phyloP scores from a whole-genome alignment of 2,113 vertebrate species.

The Oreochromis tanganicae region DNA sequence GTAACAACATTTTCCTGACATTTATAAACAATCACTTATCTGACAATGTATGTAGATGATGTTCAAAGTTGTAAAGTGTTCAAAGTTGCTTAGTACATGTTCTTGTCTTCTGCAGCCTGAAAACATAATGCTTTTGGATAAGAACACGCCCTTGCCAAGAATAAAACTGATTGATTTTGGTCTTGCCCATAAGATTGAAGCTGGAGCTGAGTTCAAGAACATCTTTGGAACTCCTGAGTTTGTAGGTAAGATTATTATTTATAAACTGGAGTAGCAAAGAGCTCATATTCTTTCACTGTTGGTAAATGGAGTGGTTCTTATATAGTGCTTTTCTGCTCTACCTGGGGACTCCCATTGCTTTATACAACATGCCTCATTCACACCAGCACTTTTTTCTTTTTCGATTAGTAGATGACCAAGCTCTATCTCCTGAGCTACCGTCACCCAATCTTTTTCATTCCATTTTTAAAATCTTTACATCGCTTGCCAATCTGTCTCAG shows the following conservation, averaged over 20 bases:
- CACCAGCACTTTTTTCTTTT: neutral
- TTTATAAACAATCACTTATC: neutral
- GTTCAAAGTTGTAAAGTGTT: neutral
- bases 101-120: conserved; percentile 80
- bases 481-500: neutral
- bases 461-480: neutral
- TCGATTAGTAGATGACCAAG: neutral
- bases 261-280: rapidly evolving
- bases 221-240: conserved; percentile 98
- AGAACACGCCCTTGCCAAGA: conserved; percentile 82
- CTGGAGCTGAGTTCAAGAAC: conserved; percentile 94
- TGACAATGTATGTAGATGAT: neutral
- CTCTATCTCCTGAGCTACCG: neutral
- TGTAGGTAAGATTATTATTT: conserved; percentile 78
- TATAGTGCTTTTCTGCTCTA: neutral
- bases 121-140: conserved; percentile 97
- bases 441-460: neutral
- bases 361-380: neutral
- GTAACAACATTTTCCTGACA: neutral
- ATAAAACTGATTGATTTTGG: conserved; percentile 98
- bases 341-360: neutral
- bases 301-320: neutral
- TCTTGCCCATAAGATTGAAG: conserved; percentile 92
- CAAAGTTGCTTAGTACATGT: neutral
- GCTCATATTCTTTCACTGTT: neutral